Evolutionary conservation across 2,797 vertebrate genomes (phyloP).

Genomic region (Eidolon dupreanum): DNA sequence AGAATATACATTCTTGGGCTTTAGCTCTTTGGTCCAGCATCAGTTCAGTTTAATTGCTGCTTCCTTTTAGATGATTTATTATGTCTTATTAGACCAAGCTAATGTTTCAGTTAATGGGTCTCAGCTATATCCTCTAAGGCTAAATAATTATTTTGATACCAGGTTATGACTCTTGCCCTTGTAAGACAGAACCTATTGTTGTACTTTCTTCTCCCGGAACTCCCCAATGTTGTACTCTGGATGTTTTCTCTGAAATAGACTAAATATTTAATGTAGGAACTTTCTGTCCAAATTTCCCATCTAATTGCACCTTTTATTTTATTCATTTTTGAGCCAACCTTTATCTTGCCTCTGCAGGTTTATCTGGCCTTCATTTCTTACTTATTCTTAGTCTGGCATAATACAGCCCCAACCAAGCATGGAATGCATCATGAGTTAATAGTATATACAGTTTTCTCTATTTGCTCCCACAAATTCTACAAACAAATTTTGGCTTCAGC

Average conservation of each 20-base stretch:
- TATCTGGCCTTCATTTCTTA: neutral
- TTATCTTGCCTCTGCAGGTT: neutral
- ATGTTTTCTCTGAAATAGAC: neutral
- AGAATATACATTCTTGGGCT: neutral
- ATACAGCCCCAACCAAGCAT: neutral
- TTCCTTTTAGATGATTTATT: constrained; percentile 10
- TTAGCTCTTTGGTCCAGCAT: neutral
- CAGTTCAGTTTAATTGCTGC: neutral
- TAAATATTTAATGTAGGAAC: neutral
- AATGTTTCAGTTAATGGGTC: neutral
- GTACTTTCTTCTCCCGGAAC: neutral
- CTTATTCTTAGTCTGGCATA: neutral
- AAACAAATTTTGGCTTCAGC: neutral
- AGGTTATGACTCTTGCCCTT: neutral
- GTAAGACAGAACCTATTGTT: neutral
- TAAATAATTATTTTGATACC: neutral
- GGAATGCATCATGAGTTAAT: neutral
- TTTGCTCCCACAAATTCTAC: neutral
- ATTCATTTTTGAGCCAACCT: neutral
- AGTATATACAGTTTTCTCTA: neutral
- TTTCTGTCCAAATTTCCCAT: neutral
- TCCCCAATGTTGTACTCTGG: neutral
- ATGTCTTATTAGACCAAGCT: neutral
- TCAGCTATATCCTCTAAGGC: neutral
- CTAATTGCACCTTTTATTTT: neutral